Base-by-base conservation (phyloP, 2,797 vertebrate genomes). In the Acanthopagrus latus region DNA sequence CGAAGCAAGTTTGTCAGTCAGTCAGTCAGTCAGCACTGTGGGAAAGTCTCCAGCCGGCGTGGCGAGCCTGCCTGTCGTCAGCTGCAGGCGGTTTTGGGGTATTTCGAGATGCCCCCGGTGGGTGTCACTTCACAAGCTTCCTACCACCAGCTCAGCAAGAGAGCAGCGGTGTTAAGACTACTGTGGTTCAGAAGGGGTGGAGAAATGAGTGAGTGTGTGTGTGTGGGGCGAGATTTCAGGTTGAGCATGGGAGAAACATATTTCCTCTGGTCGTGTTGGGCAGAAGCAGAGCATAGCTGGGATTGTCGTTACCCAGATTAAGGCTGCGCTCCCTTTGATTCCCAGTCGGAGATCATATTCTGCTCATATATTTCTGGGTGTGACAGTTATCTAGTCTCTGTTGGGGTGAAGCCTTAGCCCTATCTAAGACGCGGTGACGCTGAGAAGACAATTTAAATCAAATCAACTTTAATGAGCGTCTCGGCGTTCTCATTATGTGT, bases 101-200 rank as follows among this genome's bases (percentile, higher is more conserved):
- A 91, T 93, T 93, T 92, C 62, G 78, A 92, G 87, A 90, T 71
- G 72, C 75, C 69, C 69, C 75, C 38, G 43, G 84, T 88, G 90
- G 91, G 88, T 88, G 92, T 91, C 79, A 77, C 83, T 81, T 85
- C 82, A 80, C 71, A 0, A 82, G 85, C 84, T 86, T 89, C 81
- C 78, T 71, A 41, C 81, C 72, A 81, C 74, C 83, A 75, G 81
- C 81, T 69, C 76, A 66, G 81, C 73, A 62, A 64, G 67, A 83
- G 41, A 11, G 71, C 63, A 56, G 64, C 38, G 7, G 77, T 80
- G 81, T 86, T 85, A 88, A 82, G 80, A 68, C 76, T 63, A 17
- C 86, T 82, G 91, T 58, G 89, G 91, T 88, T 71, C 9, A 74
- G 65, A 64, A 58, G 16, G 81, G 81, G 73, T 65, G 81, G 86